phyloP scores from a whole-genome alignment of 1,140 invertebrate species.

The Sitodiplosis mosellana region DNA sequence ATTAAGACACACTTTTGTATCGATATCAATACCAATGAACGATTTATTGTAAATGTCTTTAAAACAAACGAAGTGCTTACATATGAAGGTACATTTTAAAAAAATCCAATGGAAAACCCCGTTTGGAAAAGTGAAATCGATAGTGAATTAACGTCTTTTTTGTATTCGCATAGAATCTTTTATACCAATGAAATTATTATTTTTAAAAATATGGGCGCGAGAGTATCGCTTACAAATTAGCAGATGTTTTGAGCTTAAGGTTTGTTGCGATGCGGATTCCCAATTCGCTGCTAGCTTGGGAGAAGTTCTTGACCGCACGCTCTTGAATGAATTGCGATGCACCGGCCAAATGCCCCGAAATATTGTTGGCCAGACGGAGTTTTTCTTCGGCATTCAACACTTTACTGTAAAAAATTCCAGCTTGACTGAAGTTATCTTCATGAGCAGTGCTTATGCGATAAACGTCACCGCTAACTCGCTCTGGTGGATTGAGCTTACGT shows the following conservation, averaged over 20 bases:
- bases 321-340: slow-evolving; percentile 76
- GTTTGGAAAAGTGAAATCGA: too few relatives aligned
- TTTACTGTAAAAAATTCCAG: slow-evolving; percentile 60
- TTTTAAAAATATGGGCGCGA: too few relatives aligned
- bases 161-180: too few relatives aligned
- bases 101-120: too few relatives aligned
- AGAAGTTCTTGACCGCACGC: slow-evolving; percentile 58
- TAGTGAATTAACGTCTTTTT: too few relatives aligned
- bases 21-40: too few relatives aligned
- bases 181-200: too few relatives aligned
- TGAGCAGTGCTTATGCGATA: slow-evolving; percentile 56
- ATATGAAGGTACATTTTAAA: too few relatives aligned
- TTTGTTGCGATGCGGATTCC: slow-evolving; percentile 42
- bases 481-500: slow-evolving; percentile 30
- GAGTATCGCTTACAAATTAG: slow-evolving; percentile 29
- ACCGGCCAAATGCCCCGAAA: slow-evolving; percentile 55
- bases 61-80: too few relatives aligned
- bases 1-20: too few relatives aligned
- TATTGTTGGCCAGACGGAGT: slow-evolving; percentile 56
- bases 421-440: slow-evolving; percentile 84
- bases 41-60: too few relatives aligned
- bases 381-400: slow-evolving; percentile 54
- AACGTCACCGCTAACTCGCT: slow-evolving; percentile 36
- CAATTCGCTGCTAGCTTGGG: slow-evolving; percentile 43
- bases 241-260: slow-evolving; percentile 34